A percentile compares a stretch with the other conserved stretches of the same genome.
phyloP scores from a whole-genome alignment of 2,113 vertebrate genomes.

The Catharus minimus region DNA sequence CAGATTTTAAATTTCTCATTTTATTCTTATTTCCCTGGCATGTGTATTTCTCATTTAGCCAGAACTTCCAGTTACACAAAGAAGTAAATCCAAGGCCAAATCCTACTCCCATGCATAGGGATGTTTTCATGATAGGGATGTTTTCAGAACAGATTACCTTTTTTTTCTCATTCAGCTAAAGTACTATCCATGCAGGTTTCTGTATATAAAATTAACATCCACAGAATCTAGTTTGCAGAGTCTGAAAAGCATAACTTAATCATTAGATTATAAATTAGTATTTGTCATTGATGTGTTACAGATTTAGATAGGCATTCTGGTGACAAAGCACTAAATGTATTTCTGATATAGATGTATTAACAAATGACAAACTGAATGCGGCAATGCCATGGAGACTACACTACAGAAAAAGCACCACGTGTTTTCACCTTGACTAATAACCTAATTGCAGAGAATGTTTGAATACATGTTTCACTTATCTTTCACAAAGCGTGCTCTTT shows the following conservation, averaged over 20 bases:
- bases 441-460: neutral
- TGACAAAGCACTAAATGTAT: neutral
- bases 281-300: neutral
- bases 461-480: neutral
- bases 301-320: neutral
- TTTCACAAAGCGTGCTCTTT: neutral
- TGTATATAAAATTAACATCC: neutral
- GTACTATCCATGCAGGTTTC: neutral
- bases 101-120: neutral
- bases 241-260: neutral
- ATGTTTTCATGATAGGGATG: neutral
- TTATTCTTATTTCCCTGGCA: neutral
- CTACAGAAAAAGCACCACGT: neutral
- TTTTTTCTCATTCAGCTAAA: neutral
- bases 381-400: neutral
- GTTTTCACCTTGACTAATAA: neutral
- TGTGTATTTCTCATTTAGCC: neutral
- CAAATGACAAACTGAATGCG: neutral
- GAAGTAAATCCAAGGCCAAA: neutral
- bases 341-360: neutral
- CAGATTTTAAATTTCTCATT: neutral
- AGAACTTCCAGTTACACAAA: neutral
- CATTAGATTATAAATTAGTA: neutral
- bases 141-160: neutral
- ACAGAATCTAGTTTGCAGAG: neutral